Base-by-base conservation (phyloP, 1,140 invertebrate species). In the Caenorhabditis tropicalis region DNA sequence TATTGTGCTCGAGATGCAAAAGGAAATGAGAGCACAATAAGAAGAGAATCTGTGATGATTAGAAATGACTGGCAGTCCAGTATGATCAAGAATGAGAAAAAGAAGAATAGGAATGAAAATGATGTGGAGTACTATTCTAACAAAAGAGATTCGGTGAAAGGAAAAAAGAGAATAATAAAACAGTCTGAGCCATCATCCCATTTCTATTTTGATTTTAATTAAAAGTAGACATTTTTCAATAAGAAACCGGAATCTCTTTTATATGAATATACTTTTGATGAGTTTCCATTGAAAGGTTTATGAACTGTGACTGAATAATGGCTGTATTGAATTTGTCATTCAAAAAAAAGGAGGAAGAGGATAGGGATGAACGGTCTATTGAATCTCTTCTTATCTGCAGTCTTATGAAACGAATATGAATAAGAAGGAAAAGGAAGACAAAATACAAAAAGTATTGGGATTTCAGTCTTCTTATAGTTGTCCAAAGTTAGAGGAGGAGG, bases 211-310 rank as follows among this genome's bases (percentile, higher is more conserved):
- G 53, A 56, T 56, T 56, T 56, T 56, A 56, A 56, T 56, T 56
- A 56, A 56, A 56, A 56, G 51, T 24, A 56, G 53, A 9, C 21
- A 9, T 51, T 51, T 51, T 51, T 56, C n/a, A 12, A 43, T 36
- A 58, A 58, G 24, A 24, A 58, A n/a, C 6, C 21, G 58, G 9
- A 31, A 3, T 65, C 31, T 65, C 31, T 65, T 56, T 56, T 56
- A 56, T 56, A 56, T n/a, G n/a, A n/a, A n/a, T n/a, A 56, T 51
- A 51, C 53, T 56, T 56, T 56, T 56, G 53, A 56, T 56, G 53
- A 56, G 53, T 1, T 29, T 27, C 53, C n/a, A n/a, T n/a, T 27
- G 53, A 56, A 56, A 56, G 24, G 7, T 56, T 27, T 27, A 56
- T 56, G 53, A 56, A 24, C 0, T 27, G 24, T 56, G 53, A 56